Evolutionary conservation across 2,797 vertebrate species (phyloP).

Genomic region (Synaphobranchus kaupii): DNA sequence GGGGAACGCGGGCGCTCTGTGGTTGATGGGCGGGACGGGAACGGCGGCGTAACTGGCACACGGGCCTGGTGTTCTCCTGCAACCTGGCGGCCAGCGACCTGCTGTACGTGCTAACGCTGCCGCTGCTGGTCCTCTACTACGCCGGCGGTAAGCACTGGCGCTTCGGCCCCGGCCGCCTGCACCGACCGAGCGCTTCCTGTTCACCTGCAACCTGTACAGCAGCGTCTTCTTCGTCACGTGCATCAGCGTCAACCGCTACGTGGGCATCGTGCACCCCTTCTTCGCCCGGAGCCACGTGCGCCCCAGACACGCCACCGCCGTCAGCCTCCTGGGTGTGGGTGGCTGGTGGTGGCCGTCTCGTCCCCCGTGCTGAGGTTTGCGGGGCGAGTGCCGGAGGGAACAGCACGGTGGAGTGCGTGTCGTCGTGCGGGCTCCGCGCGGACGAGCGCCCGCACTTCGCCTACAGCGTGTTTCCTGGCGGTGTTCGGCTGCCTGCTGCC

Average conservation of each 20-base stretch:
- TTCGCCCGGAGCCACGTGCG: conserved; percentile 61
- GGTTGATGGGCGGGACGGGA: conserved; percentile 61
- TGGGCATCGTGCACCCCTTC: conserved; percentile 77
- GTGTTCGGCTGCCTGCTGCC: conserved; percentile 75
- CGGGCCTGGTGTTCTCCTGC: conserved; percentile 74
- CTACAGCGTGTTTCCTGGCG: conserved; percentile 67
- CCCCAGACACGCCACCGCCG: conserved; percentile 62
- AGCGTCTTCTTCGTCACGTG: conserved; percentile 79
- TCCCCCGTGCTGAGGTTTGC: conserved; percentile 72
- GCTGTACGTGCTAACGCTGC: conserved; percentile 66
- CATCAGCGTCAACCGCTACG: conserved; percentile 80
- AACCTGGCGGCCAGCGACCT: conserved; percentile 81
- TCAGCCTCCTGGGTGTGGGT: conserved; percentile 67
- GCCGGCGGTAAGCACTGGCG: conserved; percentile 64
- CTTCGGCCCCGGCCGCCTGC: conserved; percentile 64
- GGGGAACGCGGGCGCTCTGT: conserved; percentile 76
- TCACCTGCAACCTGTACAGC: conserved; percentile 78
- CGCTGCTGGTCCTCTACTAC: conserved; percentile 73
- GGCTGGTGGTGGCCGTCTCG: conserved; percentile 60
- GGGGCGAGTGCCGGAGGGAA: fast-evolving
- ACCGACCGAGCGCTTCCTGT: conserved; percentile 78
- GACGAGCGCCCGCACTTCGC: conserved; percentile 26
- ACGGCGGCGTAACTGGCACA: conserved; percentile 70
- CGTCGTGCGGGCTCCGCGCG: fast-evolving
- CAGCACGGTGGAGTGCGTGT: fast-evolving